Evolutionary conservation across 2,888 invertebrate genomes (phyloP).

Genomic region (Troides helena): DNA sequence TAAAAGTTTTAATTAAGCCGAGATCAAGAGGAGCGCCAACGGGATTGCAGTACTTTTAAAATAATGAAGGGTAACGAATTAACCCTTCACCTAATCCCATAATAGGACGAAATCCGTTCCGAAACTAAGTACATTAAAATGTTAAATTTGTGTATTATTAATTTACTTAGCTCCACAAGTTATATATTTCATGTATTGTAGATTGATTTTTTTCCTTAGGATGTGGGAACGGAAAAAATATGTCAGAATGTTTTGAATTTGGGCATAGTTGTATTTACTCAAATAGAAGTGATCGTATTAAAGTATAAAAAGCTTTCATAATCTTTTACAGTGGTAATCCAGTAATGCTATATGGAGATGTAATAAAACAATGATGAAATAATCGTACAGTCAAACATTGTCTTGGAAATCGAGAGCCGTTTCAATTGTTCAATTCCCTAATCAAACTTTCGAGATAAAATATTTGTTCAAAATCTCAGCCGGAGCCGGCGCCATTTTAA

Average conservation of each 20-base stretch:
- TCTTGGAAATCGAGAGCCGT: conserved; percentile 7
- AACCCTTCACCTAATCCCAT: conserved; percentile 22
- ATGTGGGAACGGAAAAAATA: not conserved
- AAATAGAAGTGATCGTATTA: too few relatives aligned
- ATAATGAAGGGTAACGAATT: conserved; percentile 23
- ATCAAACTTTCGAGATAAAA: conserved; percentile 27
- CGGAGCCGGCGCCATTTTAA: conserved; percentile 21
- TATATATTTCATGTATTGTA: not conserved
- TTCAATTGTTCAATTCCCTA: conserved; percentile 25
- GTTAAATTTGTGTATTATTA: conserved; percentile 4
- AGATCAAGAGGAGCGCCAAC: conserved; percentile 19
- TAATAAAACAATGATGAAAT: conserved; percentile 10
- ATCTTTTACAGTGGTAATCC: not conserved
- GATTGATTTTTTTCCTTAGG: not conserved
- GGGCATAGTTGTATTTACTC: too few relatives aligned
- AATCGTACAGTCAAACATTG: conserved; percentile 13
- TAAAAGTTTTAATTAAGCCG: conserved; percentile 24
- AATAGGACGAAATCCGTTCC: conserved; percentile 16
- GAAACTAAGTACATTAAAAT: conserved; percentile 17
- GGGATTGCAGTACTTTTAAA: conserved; percentile 24
- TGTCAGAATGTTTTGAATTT: too few relatives aligned
- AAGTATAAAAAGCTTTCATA: not conserved
- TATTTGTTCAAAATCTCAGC: conserved; percentile 28
- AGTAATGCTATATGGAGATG: not conserved
- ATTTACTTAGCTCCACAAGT: not conserved